Base-by-base conservation (phyloP, 2,888 invertebrate species). In the Eudasyphora cyanicolor region DNA sequence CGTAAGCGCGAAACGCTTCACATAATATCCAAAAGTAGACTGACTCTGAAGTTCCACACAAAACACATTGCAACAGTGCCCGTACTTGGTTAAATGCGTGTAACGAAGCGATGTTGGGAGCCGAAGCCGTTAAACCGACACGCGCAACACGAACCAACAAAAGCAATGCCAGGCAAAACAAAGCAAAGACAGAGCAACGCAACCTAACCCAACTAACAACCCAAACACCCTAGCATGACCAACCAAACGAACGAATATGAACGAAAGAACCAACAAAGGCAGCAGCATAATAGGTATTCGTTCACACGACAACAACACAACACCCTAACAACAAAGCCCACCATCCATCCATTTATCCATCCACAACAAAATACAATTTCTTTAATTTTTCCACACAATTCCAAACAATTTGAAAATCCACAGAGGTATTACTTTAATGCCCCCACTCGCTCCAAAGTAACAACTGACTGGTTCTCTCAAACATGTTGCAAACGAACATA, bases 1-100 rank as follows among this genome's bases (percentile, higher is more conserved):
- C 67, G 67, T 67, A 67, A 24, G 67, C 67, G 21, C 42, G 67
- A 67, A 67, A 67, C 67, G 67, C 42, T 67, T 67, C 67, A 35
- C 67, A 42, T 67, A 67, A 67, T 67, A 67, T 67, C 67, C 67
- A 35, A 67, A 42, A 42, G 67, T 67, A 35, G 35, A 67, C 67
- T 67, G 67, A 67, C 21, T 38, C 24, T 67, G 24, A 67, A 67
- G 67, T 67, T 67, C 67, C 67, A 67, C 27, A 62, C 38, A 67
- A 24, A 67, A 67, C 29, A 60, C 21, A 24, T 67, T 14, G 67
- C 67, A 67, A 67, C 67, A 67, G 42, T 67, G 67, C 21, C 24
- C 21, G 42, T n/a, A n/a, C 67, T 38, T n/a, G 19, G 17, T 2
- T 64, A 27, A 57, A 42, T 67, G 67, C 67, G 67, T 67, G 42